Conservation (phyloP, 2,797 vertebrate species). For the Bradypodion ventrale region DNA sequence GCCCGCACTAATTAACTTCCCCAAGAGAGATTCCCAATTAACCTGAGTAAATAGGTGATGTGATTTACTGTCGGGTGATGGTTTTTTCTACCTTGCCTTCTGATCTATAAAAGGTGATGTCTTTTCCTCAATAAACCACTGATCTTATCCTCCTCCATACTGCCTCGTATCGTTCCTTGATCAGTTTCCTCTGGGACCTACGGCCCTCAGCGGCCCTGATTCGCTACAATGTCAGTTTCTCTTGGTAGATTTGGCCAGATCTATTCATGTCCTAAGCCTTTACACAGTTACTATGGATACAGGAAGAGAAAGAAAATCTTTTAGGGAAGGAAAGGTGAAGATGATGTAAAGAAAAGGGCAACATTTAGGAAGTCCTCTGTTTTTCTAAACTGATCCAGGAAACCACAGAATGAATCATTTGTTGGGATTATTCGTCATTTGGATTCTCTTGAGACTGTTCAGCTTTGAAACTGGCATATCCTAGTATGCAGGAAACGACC, state of each 20-base stretch:
- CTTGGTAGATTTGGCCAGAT: conserved; percentile 25
- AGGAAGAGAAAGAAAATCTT: conserved; percentile 34
- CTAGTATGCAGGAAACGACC: conserved; percentile 56
- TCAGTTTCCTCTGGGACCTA: no score
- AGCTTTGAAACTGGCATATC: conserved; percentile 59
- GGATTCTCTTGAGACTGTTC: conserved; percentile 52
- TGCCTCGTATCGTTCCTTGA: no score
- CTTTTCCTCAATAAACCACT: no score
- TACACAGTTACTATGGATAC: conserved; percentile 34
- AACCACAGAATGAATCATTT: conserved; percentile 60
- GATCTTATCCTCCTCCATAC: no score
- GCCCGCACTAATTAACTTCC: no score
- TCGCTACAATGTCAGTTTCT: no score
- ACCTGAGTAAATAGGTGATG: no score
- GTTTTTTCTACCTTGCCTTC: no score
- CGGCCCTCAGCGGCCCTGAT: no score
- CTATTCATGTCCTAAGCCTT: conserved; percentile 21
- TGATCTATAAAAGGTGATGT: no score
- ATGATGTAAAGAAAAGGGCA: conserved; percentile 43
- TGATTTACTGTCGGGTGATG: no score
- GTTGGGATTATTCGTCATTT: conserved; percentile 53
- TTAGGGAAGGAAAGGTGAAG: conserved; percentile 35
- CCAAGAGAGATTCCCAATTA: no score
- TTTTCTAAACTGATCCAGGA: conserved; percentile 52
- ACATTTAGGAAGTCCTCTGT: conserved; percentile 26